phyloP scores from a whole-genome alignment of 2,888 invertebrate genomes.

The Loripinus fragilis region DNA sequence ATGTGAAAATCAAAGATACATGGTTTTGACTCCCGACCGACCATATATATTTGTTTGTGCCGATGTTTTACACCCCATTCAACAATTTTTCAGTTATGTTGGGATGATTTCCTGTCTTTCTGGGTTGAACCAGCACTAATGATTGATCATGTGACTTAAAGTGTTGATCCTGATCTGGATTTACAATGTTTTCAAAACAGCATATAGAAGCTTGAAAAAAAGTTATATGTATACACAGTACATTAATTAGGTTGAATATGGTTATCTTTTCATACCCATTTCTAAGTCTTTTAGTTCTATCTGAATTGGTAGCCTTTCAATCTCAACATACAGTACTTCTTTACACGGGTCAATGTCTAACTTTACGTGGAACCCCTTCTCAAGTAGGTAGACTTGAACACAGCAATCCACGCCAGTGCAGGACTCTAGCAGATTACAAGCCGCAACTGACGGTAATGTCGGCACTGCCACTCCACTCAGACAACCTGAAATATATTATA shows the following conservation, averaged over 20 bases:
- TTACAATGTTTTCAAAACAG: too few species aligned
- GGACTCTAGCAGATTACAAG: constrained; percentile 46
- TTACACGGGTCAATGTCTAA: constrained; percentile 64
- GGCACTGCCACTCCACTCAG: constrained; percentile 35
- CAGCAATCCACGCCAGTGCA: constrained; percentile 67
- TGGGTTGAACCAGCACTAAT: too few species aligned
- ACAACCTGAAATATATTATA: constrained; percentile 43
- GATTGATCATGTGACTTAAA: too few species aligned
- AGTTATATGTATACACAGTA: too few species aligned
- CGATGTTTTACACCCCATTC: too few species aligned
- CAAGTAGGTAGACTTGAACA: constrained; percentile 57
- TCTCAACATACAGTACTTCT: constrained; percentile 52
- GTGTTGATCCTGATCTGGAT: too few species aligned
- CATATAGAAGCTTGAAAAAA: too few species aligned
- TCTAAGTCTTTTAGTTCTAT: constrained; percentile 29
- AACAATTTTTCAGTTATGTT: too few species aligned
- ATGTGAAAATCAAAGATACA: too few species aligned
- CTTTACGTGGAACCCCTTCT: constrained; percentile 58
- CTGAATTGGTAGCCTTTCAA: constrained; percentile 56
- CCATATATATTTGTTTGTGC: too few species aligned
- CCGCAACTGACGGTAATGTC: constrained; percentile 35
- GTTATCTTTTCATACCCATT: constrained; percentile 24
- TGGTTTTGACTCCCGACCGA: too few species aligned
- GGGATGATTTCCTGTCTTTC: too few species aligned
- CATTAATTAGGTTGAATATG: neutral